These are phyloP conservation scores for Mustela lutreola DNA, from an alignment of 2,113 vertebrate genomes.

Conservation along the genomic window DNA sequence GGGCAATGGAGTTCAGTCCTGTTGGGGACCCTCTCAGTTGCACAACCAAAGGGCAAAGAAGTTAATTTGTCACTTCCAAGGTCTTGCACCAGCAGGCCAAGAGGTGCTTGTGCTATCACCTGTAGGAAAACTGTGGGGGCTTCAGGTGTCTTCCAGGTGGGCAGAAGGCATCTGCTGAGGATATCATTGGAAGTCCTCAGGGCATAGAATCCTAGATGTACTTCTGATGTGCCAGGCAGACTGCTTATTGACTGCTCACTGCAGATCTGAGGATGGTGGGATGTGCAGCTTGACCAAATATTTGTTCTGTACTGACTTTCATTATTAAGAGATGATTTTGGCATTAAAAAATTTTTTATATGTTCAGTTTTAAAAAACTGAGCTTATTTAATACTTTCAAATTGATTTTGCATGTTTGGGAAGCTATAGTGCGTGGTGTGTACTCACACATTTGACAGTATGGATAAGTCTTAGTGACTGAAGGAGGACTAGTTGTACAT, in stretches of 20 bases:
- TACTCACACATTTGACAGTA: background rate
- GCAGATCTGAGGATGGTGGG: background rate
- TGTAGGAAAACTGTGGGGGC: background rate
- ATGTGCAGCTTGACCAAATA: background rate
- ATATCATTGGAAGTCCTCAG: background rate
- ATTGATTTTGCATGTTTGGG: background rate
- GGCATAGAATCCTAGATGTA: background rate
- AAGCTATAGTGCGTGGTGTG: background rate
- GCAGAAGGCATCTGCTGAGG: background rate
- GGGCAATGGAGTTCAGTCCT: background rate
- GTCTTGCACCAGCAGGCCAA: background rate
- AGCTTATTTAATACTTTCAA: conserved; percentile 35
- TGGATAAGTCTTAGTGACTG: background rate
- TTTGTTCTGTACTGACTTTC: background rate
- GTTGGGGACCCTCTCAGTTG: background rate
- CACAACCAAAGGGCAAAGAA: background rate
- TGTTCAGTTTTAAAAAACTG: background rate
- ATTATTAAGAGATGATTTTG: background rate
- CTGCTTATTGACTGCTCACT: background rate
- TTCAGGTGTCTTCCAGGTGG: background rate
- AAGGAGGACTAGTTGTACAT: background rate
- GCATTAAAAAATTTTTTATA: background rate
- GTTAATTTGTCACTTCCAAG: background rate
- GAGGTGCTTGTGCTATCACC: background rate
- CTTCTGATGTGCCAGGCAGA: background rate